These are phyloP conservation scores for Drymodes brunneopygia DNA, from an alignment of 2,113 vertebrate species.

Conservation along the genomic window DNA sequence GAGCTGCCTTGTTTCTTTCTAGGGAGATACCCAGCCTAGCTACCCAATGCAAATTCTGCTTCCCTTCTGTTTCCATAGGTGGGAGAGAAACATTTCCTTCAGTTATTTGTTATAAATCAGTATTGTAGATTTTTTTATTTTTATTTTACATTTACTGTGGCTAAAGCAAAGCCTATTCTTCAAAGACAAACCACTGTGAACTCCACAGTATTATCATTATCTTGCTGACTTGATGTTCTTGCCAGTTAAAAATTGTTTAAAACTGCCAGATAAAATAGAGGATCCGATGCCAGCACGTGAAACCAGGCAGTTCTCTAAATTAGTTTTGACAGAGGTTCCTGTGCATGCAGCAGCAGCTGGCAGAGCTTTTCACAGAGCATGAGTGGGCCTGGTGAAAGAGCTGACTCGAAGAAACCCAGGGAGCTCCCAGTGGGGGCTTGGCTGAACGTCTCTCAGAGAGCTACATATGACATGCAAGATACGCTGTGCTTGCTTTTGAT, in stretches of 20 bases:
- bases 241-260: not conserved
- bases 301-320: not conserved
- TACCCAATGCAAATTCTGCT: not conserved
- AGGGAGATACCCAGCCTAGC: not conserved
- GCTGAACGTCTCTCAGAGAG: not conserved
- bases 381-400: not conserved
- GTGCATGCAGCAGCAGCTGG: not conserved
- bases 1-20: not conserved
- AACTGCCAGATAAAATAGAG: not conserved
- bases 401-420: not conserved
- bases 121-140: not conserved
- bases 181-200: not conserved
- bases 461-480: not conserved
- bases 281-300: rapidly evolving
- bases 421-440: not conserved
- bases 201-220: not conserved
- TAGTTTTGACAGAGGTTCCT: not conserved
- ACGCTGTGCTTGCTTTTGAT: not conserved
- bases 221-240: not conserved
- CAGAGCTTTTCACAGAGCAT: not conserved
- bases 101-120: not conserved
- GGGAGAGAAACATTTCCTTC: not conserved
- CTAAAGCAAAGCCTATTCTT: not conserved
- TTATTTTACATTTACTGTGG: not conserved
- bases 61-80: not conserved